phyloP scores from a whole-genome alignment of 1,140 invertebrate species.

The Drosophila paulistorum region DNA sequence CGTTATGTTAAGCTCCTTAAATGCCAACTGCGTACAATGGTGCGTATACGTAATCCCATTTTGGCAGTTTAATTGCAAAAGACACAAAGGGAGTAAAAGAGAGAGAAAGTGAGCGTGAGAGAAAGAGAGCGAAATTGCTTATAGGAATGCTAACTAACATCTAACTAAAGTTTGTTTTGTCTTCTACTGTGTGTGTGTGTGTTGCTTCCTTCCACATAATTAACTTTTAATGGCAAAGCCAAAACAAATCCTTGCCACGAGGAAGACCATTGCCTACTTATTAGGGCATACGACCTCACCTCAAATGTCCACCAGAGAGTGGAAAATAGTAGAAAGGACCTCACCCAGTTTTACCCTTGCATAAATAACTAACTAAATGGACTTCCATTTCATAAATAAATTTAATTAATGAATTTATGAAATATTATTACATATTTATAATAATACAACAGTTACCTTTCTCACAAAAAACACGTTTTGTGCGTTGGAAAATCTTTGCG shows the following conservation, averaged over 20 bases:
- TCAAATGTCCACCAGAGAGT: background rate
- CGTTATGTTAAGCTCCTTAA: conserved; percentile 65
- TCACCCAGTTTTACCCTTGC: background rate
- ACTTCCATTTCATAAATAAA: background rate
- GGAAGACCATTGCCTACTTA: conserved; percentile 39
- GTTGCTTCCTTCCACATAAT: conserved; percentile 61
- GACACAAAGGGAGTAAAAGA: background rate
- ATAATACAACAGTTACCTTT: background rate
- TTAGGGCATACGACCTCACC: conserved; percentile 4
- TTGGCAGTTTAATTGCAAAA: conserved; percentile 66
- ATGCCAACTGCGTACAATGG: conserved; percentile 55
- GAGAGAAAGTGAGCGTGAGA: background rate
- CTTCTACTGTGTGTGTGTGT: conserved; percentile 12
- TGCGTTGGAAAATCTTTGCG: too few relatives aligned
- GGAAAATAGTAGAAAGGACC: background rate
- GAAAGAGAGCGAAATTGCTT: background rate
- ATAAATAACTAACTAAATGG: background rate
- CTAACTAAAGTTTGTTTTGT: conserved; percentile 43
- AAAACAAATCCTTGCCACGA: conserved; percentile 42
- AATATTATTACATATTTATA: background rate
- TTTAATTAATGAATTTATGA: conserved; percentile 2
- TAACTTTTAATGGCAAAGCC: conserved; percentile 68
- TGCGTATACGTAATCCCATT: conserved; percentile 75
- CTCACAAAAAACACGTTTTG: too few relatives aligned
- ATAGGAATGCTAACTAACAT: conserved; percentile 40